Evolutionary conservation across 1,140 invertebrate genomes (phyloP), one percentile per base, ranked within the genome.

Genomic region (Megathymus violae): DNA sequence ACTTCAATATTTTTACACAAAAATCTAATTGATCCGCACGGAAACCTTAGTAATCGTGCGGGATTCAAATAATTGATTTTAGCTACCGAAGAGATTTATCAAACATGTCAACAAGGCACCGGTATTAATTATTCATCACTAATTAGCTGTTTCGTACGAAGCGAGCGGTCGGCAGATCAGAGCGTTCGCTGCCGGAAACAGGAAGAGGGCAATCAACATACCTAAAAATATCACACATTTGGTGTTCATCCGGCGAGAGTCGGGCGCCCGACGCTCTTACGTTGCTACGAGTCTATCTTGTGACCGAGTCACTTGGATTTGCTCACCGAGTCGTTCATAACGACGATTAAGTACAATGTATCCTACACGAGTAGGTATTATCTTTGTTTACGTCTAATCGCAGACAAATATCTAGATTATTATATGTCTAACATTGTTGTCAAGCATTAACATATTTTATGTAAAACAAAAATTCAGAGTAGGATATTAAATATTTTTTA

Each of bases 151-250:
- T 82, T 74, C 74, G 76, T 78, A 81, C 80, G 76, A 78, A 52
- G 38, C 68, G 70, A 67, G 69, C 69, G 58, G 68, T 59, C 73
- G 78, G 65, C 66, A 74, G 67, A 83, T 80, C 80, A 85, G 61
- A 81, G 76, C 72, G 64, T 56, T 52, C 58, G 27, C n/a, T 72
- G 78, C 78, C 82, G 88, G 88, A 90, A 84, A 89, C 88, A 88
- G 88, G 88, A 90, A 90, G 80, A 69, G 70, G 64, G 85, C 80
- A 88, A 89, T 89, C 88, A 87, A 89, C 88, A 83, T 87, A 76
- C 78, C 86, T 90, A 90, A 88, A 90, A 87, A 90, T 90, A 90
- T 80, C 76, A 80, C 82, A 85, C 87, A 86, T 88, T 88, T 86
- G 82, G 85, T 82, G 81, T 76, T 83, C 85, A 84, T 88, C 85